phyloP scores from a whole-genome alignment of 1,140 invertebrate species.

The Sesamia nonagrioides region DNA sequence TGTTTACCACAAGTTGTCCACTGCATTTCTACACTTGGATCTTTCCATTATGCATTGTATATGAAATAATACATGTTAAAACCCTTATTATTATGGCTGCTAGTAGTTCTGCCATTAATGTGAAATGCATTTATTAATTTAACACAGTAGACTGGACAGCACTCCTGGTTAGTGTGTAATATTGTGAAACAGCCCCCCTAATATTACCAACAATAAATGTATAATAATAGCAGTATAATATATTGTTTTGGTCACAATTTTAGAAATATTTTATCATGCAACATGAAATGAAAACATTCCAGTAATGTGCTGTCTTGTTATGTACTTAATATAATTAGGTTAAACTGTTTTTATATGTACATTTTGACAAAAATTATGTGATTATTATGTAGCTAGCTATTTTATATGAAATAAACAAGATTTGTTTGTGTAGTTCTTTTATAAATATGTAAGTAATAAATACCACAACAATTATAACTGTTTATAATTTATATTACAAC shows the following conservation, averaged over 20 bases:
- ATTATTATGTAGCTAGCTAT: slow-evolving; percentile 66
- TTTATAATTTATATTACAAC: slow-evolving; percentile 48
- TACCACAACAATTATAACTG: slow-evolving; percentile 60
- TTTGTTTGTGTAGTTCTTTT: slow-evolving; percentile 77
- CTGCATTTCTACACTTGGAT: no score
- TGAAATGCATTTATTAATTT: slow-evolving; percentile 77
- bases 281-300: slow-evolving; percentile 75
- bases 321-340: slow-evolving; percentile 78
- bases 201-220: slow-evolving; percentile 28
- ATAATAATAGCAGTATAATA: slow-evolving; percentile 40
- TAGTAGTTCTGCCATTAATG: slow-evolving; percentile 50
- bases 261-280: slow-evolving; percentile 28
- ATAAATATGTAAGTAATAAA: slow-evolving; percentile 77
- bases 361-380: slow-evolving; percentile 77
- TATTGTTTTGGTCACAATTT: slow-evolving; percentile 37
- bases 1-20: no score
- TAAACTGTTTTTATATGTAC: slow-evolving; percentile 76
- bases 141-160: slow-evolving; percentile 69
- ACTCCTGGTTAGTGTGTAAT: slow-evolving; percentile 62
- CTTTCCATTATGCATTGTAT: slow-evolving; percentile 3
- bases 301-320: slow-evolving; percentile 80
- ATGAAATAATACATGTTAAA: slow-evolving; percentile 10
- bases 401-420: slow-evolving; percentile 65
- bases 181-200: background rate
- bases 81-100: slow-evolving; percentile 45